A percentile compares a stretch with the other conserved stretches of the same genome.
Conservation (phyloP, 2,888 invertebrate species). For the Sarcophaga caerulescens region DNA sequence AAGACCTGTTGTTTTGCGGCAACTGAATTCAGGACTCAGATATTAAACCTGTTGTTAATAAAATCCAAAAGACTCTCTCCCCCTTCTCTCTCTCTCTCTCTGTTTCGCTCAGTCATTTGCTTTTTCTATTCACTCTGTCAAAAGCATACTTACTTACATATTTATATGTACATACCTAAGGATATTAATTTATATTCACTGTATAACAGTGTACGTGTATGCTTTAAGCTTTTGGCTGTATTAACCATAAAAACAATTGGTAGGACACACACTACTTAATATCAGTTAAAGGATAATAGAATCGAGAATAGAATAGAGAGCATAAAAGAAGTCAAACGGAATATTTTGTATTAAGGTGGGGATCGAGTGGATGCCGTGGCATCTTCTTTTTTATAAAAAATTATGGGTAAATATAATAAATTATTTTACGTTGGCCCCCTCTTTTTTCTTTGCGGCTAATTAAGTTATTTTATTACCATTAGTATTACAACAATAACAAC, state of each 20-base stretch:
- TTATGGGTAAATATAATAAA: slow-evolving; percentile 59
- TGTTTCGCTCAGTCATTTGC: too few relatives aligned
- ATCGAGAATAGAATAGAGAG: not conserved
- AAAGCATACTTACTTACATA: slow-evolving; percentile 5
- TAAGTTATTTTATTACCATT: slow-evolving; percentile 58
- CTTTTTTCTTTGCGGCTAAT: slow-evolving; percentile 37
- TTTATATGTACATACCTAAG: slow-evolving; percentile 6
- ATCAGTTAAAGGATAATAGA: slow-evolving; percentile 51
- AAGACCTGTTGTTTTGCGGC: slow-evolving; percentile 46
- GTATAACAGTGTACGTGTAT: not conserved
- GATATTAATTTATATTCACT: slow-evolving; percentile 49
- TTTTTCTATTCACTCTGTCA: not conserved
- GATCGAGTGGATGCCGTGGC: too few relatives aligned
- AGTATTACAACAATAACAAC: slow-evolving; percentile 10
- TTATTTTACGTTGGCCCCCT: slow-evolving; percentile 34
- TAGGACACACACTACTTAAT: slow-evolving; percentile 41
- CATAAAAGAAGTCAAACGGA: not conserved
- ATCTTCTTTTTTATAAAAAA: slow-evolving; percentile 33
- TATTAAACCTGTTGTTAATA: slow-evolving; percentile 36
- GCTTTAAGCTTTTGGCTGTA: not conserved
- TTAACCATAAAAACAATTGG: slow-evolving; percentile 25
- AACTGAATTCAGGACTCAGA: slow-evolving; percentile 9
- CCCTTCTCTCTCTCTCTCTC: not conserved
- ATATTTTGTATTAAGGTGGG: not conserved
- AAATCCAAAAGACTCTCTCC: not conserved